These are phyloP conservation scores for Aegithalos caudatus DNA, from an alignment of 2,113 vertebrate genomes.

Conservation along the genomic window DNA sequence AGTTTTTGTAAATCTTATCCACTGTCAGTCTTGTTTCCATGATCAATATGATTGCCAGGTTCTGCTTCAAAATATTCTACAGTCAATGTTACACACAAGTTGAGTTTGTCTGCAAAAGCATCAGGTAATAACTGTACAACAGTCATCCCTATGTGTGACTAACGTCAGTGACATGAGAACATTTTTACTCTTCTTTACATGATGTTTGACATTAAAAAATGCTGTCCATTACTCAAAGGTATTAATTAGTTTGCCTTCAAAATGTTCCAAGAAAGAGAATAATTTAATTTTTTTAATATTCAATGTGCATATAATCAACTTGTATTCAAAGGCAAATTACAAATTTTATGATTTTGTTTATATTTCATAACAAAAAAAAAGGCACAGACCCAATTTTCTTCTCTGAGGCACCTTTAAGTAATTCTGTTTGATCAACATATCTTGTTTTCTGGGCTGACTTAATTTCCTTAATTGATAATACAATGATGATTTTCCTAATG, in stretches of 20 bases:
- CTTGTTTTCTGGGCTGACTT: neutral
- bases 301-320: neutral
- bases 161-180: neutral
- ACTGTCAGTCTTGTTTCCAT: neutral
- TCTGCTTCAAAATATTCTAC: neutral
- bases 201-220: neutral
- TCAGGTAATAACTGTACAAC: neutral
- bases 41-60: neutral
- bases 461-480: neutral
- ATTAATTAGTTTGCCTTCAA: neutral
- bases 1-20: neutral
- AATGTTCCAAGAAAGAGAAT: neutral
- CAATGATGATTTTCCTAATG: neutral
- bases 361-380: neutral
- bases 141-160: neutral
- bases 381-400: neutral
- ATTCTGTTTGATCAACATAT: neutral
- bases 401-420: neutral
- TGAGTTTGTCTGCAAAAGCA: neutral
- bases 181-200: neutral
- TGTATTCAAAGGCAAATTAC: neutral
- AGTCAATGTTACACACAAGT: neutral
- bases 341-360: neutral
- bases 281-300: neutral
- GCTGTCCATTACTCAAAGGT: neutral